Conservation (phyloP, 2,113 vertebrate genomes). For the Microcebus jonahi region DNA sequence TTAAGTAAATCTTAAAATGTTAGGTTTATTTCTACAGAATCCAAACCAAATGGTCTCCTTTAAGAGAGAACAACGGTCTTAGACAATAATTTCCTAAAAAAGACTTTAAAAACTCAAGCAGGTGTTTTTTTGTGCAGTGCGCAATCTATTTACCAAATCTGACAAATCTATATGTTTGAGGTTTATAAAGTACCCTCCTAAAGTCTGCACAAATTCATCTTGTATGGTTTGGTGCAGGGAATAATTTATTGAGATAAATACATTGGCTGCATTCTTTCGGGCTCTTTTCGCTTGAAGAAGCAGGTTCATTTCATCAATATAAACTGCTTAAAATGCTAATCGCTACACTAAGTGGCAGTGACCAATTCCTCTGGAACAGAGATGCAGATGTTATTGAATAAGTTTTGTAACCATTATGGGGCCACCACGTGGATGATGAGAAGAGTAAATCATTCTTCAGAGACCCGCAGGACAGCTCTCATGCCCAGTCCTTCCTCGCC, state of each 20-base stretch:
- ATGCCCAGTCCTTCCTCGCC: neutral
- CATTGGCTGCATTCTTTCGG: neutral
- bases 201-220: neutral
- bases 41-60: neutral
- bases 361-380: neutral
- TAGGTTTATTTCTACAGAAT: neutral
- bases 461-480: fast-evolving
- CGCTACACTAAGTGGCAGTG: neutral
- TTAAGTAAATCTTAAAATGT: constrained; percentile 11
- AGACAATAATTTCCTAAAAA: neutral
- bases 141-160: neutral
- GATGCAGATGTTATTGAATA: neutral
- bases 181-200: neutral
- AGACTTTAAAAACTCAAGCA: neutral
- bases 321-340: constrained; percentile 34
- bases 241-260: neutral
- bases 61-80: neutral
- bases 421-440: neutral
- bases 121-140: neutral
- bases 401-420: neutral
- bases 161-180: neutral
- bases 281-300: constrained; percentile 36
- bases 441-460: fast-evolving
- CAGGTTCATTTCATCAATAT: constrained; percentile 7
- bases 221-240: neutral